Evolutionary conservation across 1,140 invertebrate genomes (phyloP).

Genomic region (Holcopasites calliopsidis): DNA sequence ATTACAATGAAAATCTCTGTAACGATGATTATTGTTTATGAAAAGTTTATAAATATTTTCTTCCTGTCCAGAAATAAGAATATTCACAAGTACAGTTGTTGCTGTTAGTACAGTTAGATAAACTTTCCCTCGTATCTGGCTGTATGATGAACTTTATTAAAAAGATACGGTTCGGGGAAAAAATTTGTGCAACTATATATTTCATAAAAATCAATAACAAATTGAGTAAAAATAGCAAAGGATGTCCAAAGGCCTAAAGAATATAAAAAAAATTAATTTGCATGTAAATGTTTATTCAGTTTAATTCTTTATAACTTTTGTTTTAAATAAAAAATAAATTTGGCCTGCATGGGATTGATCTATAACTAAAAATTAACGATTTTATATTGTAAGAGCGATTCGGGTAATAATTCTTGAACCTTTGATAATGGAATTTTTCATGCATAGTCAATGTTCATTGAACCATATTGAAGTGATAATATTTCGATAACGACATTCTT

Average conservation of each 20-base stretch:
- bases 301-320: not conserved
- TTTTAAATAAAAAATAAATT: not conserved
- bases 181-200: not conserved
- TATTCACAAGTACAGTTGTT: not conserved
- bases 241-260: not conserved
- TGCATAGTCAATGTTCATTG: not conserved
- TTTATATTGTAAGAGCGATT: not conserved
- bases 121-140: not conserved
- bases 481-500: not conserved
- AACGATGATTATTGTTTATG: not conserved
- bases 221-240: not conserved
- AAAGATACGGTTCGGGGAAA: not conserved
- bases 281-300: too few species aligned
- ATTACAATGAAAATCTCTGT: too few species aligned
- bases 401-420: not conserved
- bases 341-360: not conserved
- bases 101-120: not conserved
- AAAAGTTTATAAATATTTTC: not conserved
- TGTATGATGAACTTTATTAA: not conserved
- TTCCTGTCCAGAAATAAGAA: not conserved
- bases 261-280: not conserved
- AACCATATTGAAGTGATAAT: not conserved
- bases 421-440: not conserved
- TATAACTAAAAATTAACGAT: not conserved
- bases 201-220: not conserved